Percentiles rank a stretch among this genome's conserved stretches.
These are phyloP conservation scores for Gymnoscopelus microlampas DNA, from an alignment of 2,797 vertebrate species.

Conservation along the genomic window DNA sequence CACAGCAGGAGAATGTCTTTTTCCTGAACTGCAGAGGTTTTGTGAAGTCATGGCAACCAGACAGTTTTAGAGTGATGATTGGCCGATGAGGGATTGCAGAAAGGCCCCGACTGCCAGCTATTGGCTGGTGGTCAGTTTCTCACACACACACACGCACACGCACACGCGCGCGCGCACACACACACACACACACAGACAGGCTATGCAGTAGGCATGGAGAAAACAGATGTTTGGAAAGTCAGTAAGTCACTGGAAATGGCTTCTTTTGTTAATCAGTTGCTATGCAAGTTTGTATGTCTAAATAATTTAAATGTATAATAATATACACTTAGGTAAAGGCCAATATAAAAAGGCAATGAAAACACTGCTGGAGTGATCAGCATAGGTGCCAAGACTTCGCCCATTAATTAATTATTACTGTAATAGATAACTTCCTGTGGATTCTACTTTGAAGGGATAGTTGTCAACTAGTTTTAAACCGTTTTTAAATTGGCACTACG, in stretches of 20 bases:
- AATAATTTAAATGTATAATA: too few species aligned
- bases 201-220: neutral
- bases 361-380: too few species aligned
- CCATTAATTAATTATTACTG: too few species aligned
- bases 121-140: conserved; percentile 36
- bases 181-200: neutral
- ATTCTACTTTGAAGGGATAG: too few species aligned
- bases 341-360: too few species aligned
- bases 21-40: conserved; percentile 32
- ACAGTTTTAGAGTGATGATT: conserved; percentile 47
- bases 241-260: conserved; percentile 19
- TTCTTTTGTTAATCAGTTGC: conserved; percentile 28
- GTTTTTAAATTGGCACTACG: too few species aligned
- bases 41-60: conserved; percentile 55
- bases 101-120: conserved; percentile 24
- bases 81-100: conserved; percentile 34
- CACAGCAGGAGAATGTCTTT: conserved; percentile 45
- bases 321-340: too few species aligned
- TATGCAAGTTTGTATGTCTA: neutral
- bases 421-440: too few species aligned
- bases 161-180: conserved; percentile 9
- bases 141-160: conserved; percentile 12
- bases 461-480: too few species aligned
- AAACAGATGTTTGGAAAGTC: conserved; percentile 21
- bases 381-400: too few species aligned